These are phyloP conservation scores for Campoplex nolae DNA, from an alignment of 2,888 invertebrate genomes.

Conservation along the genomic window DNA sequence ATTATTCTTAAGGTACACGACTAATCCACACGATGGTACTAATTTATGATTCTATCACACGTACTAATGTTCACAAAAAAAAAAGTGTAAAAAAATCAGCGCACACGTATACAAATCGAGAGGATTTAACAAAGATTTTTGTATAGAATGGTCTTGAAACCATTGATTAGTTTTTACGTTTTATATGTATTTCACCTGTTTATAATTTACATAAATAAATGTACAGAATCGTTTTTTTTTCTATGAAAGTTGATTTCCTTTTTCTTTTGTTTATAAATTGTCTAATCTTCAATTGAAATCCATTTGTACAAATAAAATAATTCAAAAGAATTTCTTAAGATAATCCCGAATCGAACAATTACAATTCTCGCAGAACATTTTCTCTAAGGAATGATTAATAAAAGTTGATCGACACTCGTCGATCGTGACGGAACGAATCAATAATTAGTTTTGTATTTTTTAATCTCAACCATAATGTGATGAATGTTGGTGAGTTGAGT, in stretches of 20 bases:
- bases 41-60: slow-evolving; percentile 67
- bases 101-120: slow-evolving; percentile 36
- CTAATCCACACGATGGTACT: slow-evolving; percentile 43
- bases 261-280: neutral
- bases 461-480: slow-evolving; percentile 99
- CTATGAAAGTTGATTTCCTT: slow-evolving; percentile 2
- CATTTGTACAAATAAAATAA: slow-evolving; percentile 5
- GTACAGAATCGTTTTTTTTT: slow-evolving; percentile 80
- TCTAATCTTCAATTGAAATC: neutral
- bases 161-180: slow-evolving; percentile 54
- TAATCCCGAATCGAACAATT: neutral
- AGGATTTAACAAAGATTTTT: slow-evolving; percentile 49
- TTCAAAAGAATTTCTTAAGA: neutral
- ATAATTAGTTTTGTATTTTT: slow-evolving; percentile 99
- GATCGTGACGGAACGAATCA: slow-evolving; percentile 80
- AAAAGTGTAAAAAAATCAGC: slow-evolving; percentile 16
- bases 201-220: slow-evolving; percentile 82
- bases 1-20: slow-evolving; percentile 38
- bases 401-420: slow-evolving; percentile 6
- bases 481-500: slow-evolving; percentile 98
- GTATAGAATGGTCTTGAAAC: slow-evolving; percentile 70
- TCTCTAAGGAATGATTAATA: slow-evolving; percentile 34
- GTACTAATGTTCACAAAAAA: slow-evolving; percentile 38
- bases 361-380: neutral
- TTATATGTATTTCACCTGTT: slow-evolving; percentile 60